These are phyloP conservation scores for Turritopsis rubra DNA, from an alignment of 30 jellyfish, hydroid and myxozoan species.

Conservation along the genomic window DNA sequence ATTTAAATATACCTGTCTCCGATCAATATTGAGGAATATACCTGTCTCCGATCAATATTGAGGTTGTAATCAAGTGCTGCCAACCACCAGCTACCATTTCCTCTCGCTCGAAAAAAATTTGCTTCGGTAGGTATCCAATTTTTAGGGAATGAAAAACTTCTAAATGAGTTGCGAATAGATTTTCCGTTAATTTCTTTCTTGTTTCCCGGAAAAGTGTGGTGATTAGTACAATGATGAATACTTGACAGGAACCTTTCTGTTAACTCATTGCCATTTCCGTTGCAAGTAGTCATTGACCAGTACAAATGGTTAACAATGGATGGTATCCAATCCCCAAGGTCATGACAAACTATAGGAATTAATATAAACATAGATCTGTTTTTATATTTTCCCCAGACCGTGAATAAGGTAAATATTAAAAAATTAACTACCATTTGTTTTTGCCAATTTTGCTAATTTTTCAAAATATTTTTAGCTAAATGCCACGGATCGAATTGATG, in stretches of 20 bases:
- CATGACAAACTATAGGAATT: background rate
- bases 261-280: background rate
- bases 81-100: background rate
- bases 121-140: background rate
- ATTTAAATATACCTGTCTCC: too few species aligned
- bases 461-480: background rate
- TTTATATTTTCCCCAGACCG: background rate
- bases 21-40: too few species aligned
- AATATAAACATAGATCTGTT: background rate
- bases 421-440: background rate
- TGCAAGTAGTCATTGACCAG: background rate
- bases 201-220: background rate
- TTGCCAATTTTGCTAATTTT: background rate
- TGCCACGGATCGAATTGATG: slow-evolving; percentile 17
- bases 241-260: background rate
- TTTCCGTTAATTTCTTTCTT: background rate
- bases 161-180: background rate
- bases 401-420: too few species aligned
- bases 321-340: background rate
- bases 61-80: background rate
- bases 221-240: background rate
- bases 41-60: background rate
- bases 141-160: background rate
- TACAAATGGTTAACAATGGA: background rate
- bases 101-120: background rate